These are phyloP conservation scores for Plutella xylostella DNA, from an alignment of 2,888 invertebrate genomes.

Conservation along the genomic window DNA sequence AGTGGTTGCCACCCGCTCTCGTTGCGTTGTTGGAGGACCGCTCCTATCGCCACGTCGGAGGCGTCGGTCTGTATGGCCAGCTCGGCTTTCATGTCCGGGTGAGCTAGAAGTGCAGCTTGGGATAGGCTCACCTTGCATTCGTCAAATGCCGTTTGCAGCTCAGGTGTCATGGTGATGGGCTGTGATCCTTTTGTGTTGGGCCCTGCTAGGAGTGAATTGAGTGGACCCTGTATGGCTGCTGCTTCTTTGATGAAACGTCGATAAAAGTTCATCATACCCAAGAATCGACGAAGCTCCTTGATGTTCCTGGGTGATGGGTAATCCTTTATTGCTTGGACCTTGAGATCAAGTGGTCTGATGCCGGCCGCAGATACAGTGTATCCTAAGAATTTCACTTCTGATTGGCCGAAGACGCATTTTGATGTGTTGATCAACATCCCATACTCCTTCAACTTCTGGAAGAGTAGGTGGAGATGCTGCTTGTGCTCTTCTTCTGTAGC, in stretches of 20 bases:
- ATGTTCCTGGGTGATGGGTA: constrained; percentile 13
- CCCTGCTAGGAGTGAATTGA: constrained; percentile 5
- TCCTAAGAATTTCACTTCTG: constrained; percentile 2
- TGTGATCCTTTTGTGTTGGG: constrained; percentile 16
- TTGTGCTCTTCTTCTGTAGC: constrained; percentile 18
- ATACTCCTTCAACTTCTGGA: constrained; percentile 12
- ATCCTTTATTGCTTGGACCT: constrained; percentile 13
- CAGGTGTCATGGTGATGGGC: constrained; percentile 10
- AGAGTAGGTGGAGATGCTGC: constrained; percentile 21
- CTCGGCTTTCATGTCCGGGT: constrained; percentile 19
- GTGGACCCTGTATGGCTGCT: neutral
- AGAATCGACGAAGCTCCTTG: constrained; percentile 15
- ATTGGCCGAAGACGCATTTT: constrained; percentile 4
- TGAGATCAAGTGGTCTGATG: constrained; percentile 41
- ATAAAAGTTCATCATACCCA: constrained; percentile 16
- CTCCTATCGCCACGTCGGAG: constrained; percentile 27
- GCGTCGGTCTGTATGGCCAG: constrained; percentile 25
- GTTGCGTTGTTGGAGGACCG: constrained; percentile 25
- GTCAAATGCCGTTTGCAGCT: constrained; percentile 14
- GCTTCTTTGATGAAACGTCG: neutral
- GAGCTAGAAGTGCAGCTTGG: constrained; percentile 19
- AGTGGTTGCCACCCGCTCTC: constrained; percentile 23
- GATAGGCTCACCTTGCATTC: constrained; percentile 18
- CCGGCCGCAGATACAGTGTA: constrained; percentile 75
- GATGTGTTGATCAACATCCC: neutral